Evolutionary conservation across 2,113 vertebrate species (phyloP).

Genomic region (Cavia porcellus): DNA sequence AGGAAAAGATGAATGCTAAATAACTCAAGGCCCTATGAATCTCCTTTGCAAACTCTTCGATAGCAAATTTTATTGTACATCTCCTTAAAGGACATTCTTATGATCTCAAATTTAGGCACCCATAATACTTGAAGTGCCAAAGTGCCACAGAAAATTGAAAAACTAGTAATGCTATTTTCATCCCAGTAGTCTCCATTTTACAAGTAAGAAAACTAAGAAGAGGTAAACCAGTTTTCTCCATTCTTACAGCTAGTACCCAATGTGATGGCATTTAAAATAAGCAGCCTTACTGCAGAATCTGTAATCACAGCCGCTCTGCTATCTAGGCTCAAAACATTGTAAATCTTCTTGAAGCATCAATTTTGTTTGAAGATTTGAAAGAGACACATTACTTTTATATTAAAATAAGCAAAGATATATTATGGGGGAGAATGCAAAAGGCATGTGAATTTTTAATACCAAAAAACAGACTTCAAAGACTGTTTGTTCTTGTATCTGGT

Average conservation of each 20-base stretch:
- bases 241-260: neutral
- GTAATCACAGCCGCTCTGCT: neutral
- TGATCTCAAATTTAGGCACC: neutral
- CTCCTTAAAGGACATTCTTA: neutral
- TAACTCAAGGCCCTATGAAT: neutral
- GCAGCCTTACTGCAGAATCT: neutral
- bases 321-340: neutral
- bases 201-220: neutral
- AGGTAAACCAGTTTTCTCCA: neutral
- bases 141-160: neutral
- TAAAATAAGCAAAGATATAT: constrained; percentile 56
- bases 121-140: neutral
- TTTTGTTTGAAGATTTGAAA: constrained; percentile 54
- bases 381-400: constrained; percentile 59
- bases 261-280: neutral
- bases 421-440: constrained; percentile 47
- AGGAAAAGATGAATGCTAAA: fast-evolving
- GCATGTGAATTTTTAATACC: constrained; percentile 58
- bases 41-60: neutral
- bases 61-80: neutral
- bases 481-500: constrained; percentile 53
- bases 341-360: constrained; percentile 20
- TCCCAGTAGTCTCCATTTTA: neutral
- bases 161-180: neutral
- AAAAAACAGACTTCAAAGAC: constrained; percentile 63